Evolutionary conservation across 2,113 vertebrate species (phyloP).

Genomic region (Sapayoa aenigma): DNA sequence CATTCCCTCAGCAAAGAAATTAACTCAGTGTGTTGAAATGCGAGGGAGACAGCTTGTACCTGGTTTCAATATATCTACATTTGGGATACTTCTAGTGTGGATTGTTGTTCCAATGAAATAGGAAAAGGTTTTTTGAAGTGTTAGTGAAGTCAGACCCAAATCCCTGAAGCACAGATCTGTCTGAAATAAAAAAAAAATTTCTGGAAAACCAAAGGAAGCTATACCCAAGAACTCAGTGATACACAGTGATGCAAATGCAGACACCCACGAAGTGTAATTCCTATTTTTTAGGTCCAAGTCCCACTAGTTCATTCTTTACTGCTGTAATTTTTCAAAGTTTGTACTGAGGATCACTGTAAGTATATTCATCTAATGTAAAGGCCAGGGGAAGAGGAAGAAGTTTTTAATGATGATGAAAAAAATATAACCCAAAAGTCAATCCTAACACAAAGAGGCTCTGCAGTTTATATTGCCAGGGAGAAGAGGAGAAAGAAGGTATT

Average conservation of each 20-base stretch:
- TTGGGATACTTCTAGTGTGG: background rate
- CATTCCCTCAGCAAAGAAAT: background rate
- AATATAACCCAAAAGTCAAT: background rate
- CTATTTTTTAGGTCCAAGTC: background rate
- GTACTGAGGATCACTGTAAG: background rate
- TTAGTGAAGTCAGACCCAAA: background rate
- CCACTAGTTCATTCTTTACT: background rate
- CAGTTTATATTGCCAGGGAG: background rate
- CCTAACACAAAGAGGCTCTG: background rate
- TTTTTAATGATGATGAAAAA: background rate
- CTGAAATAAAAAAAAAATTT: background rate
- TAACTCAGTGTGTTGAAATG: background rate
- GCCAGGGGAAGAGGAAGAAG: background rate
- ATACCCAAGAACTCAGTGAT: background rate
- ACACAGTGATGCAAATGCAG: background rate
- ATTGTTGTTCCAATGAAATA: background rate
- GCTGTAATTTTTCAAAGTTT: background rate
- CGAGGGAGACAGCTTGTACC: background rate
- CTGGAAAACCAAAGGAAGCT: background rate
- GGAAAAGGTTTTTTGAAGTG: background rate
- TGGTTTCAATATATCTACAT: background rate
- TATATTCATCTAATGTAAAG: background rate
- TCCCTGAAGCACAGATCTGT: background rate
- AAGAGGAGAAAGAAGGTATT: background rate
- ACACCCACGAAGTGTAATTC: background rate